Evolutionary conservation across 2,888 invertebrate genomes (phyloP).

Genomic region (Himalopsyche anomala): DNA sequence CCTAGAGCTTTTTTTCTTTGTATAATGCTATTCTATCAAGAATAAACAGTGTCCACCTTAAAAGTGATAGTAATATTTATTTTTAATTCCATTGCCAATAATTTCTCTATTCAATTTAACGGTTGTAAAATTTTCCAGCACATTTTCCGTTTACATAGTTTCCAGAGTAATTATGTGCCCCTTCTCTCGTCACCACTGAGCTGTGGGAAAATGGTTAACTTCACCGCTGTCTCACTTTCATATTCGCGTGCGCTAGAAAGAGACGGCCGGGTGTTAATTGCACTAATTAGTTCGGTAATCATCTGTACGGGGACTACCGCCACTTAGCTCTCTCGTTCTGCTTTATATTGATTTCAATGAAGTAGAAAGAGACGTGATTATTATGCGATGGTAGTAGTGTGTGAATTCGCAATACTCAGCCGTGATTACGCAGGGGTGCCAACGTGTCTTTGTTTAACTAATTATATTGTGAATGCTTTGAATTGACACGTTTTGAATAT

Average conservation of each 20-base stretch:
- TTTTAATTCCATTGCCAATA: not conserved
- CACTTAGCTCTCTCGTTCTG: conserved; percentile 29
- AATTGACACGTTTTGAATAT: too few species aligned
- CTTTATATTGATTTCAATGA: conserved; percentile 1
- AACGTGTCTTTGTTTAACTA: not conserved
- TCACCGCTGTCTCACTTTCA: conserved; percentile 50
- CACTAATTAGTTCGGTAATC: conserved; percentile 78
- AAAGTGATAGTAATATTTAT: too few species aligned
- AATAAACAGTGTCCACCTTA: too few species aligned
- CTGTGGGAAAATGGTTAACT: conserved; percentile 50
- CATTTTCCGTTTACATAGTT: conserved; percentile 28
- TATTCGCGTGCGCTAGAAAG: conserved; percentile 67
- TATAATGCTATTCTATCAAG: too few species aligned
- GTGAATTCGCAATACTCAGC: conserved; percentile 22
- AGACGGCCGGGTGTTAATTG: conserved; percentile 73
- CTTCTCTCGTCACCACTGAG: conserved; percentile 31
- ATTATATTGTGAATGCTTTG: not conserved
- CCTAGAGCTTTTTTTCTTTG: too few species aligned
- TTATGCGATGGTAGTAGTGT: conserved; percentile 20
- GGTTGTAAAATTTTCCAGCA: conserved; percentile 4
- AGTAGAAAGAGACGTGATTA: conserved; percentile 22
- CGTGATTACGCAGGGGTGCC: conserved; percentile 13
- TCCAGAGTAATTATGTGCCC: not conserved
- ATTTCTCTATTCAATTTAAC: not conserved
- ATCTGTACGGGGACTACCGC: conserved; percentile 69